Evolutionary conservation across 2,888 invertebrate genomes (phyloP), one percentile per base, ranked within the genome.

Genomic region (Drosophila neoperkinsi): DNA sequence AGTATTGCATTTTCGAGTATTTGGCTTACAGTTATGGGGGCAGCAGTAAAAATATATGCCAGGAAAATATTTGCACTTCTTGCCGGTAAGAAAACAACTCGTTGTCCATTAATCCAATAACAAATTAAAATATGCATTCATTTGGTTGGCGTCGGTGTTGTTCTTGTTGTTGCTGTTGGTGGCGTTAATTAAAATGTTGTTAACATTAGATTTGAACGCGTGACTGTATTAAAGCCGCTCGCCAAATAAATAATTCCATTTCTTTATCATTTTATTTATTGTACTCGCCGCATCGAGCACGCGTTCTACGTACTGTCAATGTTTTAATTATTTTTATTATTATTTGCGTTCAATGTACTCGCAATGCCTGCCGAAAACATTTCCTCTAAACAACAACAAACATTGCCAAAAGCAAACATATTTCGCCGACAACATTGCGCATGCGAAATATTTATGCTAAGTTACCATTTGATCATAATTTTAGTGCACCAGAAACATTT

Each of bases 181-280:
- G 64, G 58, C 68, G 60, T 79, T 87, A 87, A 87, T 87, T 87
- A 87, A 90, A 87, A 68, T 81, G 74, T 86, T 87, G 87, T 90
- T 90, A 87, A 86, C 87, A 90, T 90, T 90, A 90, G 87, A 77
- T 81, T 90, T 86, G 53, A 74, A 74, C 72, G 88, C 81, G 77
- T 73, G 78, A 78, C 81, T 77, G 61, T 61, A 67, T 71, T 70
- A 88, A 90, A 75, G 83, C 84, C 84, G 72, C 53, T 56, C 51
- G 74, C 59, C 73, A 86, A 86, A 90, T 86, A 86, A 88, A 90
- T 86, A 81, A 89, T 85, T 66, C 38, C 74, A 79, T 68, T 67
- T 68, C 72, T 81, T 84, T 78, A 89, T 87, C 72, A 73, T 81
- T 71, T 73, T 78, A 79, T 79, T 84, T 89, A 79, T 78, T 74